Base-by-base conservation (phyloP, 2,888 invertebrate species). In the Sarcophaga caerulescens region DNA sequence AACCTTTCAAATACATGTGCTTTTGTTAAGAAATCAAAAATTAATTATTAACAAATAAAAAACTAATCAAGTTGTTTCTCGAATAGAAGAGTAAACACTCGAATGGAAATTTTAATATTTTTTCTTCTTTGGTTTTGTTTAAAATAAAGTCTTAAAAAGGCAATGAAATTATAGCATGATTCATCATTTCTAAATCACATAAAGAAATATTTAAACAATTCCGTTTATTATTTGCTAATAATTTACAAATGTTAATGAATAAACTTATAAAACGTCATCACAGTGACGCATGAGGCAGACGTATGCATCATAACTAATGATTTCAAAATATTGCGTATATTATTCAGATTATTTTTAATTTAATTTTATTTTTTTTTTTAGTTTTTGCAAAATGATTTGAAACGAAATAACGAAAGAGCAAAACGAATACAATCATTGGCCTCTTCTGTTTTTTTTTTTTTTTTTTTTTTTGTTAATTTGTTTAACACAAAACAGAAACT, bases 211-310 rank as follows among this genome's bases (percentile, higher is more conserved):
- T 52, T 52, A 12, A 12, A 52, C 52, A 52, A 52, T 52, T 52
- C 14, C 12, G 4, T 52, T 52, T 52, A 17, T 52, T 65, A 25
- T 65, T 65, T 21, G 21, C 35, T 65, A 52, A 17, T 17, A 35
- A 52, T 52, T 52, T 14, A 52, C 52, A 52, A 52, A 52, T 17
- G 52, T 17, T 52, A 52, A 52, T 52, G 17, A 52, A 59, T 52
- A 65, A 14, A 23, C 44, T 21, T 35, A 57, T 52, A 60, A 75
- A 71, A 59, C 84, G 75, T 84, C 84, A 84, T 35, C 75, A 65
- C 17, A 25, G 47, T 84, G 80, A 84, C 84, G 76, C 80, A 71
- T 52, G 5, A 52, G 35, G 35, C 35, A 35, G 8, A 35, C 35
- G 25, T 25, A 35, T 35, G 1, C 47, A 47, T 47, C 11, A 47